Conservation (phyloP, 2,888 invertebrate species). For the Xestia ashworthii region DNA sequence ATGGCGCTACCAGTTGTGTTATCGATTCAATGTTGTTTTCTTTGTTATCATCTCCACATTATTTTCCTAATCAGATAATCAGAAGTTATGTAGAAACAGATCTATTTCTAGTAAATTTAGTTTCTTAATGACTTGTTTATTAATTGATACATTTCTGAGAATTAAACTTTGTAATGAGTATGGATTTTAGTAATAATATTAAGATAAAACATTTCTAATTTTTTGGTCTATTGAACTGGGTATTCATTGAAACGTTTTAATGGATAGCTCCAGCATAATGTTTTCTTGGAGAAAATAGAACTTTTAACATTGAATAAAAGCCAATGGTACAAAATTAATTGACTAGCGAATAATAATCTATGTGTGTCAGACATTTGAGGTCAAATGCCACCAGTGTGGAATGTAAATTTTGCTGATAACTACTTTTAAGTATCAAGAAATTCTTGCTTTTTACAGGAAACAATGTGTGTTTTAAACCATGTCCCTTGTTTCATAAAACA, state of each 20-base stretch:
- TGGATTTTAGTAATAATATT: not conserved
- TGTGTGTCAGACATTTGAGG: slow-evolving; percentile 42
- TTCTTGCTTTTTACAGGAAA: not conserved
- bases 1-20: slow-evolving; percentile 11
- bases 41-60: slow-evolving; percentile 25
- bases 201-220: not conserved
- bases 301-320: not conserved
- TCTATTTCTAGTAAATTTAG: not conserved
- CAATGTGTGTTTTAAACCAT: not conserved
- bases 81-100: slow-evolving; percentile 2
- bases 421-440: slow-evolving; percentile 2
- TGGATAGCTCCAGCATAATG: not conserved
- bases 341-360: slow-evolving; percentile 31
- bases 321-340: not conserved
- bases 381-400: slow-evolving; percentile 43
- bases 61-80: slow-evolving; percentile 22
- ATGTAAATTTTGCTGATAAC: slow-evolving; percentile 28
- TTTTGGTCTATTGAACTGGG: not conserved
- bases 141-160: not conserved
- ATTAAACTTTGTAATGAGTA: not conserved
- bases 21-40: slow-evolving; percentile 1
- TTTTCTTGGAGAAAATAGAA: not conserved
- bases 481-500: not conserved
- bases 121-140: not conserved
- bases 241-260: not conserved